Percentiles rank a stretch among this genome's conserved stretches.
Conservation (phyloP, 2,888 invertebrate genomes). For the Agrotis ipsilon region DNA sequence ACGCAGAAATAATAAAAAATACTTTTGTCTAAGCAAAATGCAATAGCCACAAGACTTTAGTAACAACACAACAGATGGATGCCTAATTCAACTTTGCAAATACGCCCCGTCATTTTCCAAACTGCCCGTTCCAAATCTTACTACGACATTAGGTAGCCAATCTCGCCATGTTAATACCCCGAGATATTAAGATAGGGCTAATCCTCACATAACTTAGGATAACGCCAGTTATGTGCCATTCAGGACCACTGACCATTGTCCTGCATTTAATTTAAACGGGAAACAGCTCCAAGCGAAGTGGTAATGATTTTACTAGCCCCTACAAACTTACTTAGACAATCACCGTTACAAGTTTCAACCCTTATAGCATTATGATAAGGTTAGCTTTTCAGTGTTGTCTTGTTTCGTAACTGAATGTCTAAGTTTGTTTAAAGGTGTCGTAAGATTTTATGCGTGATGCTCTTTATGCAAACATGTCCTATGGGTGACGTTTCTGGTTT, state of each 20-base stretch:
- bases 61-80: neutral
- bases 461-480: conserved; percentile 89
- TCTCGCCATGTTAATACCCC: conserved; percentile 79
- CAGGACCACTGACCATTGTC: conserved; percentile 88
- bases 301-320: conserved; percentile 87
- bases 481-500: conserved; percentile 87
- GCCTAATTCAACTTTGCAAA: neutral
- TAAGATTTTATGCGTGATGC: conserved; percentile 89
- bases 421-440: conserved; percentile 79
- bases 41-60: neutral
- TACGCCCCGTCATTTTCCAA: conserved; percentile 33
- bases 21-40: too few species aligned
- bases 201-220: conserved; percentile 91
- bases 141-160: conserved; percentile 64
- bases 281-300: conserved; percentile 71
- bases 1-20: too few species aligned
- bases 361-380: conserved; percentile 55
- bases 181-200: conserved; percentile 90
- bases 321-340: conserved; percentile 49
- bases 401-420: conserved; percentile 16
- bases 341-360: conserved; percentile 20
- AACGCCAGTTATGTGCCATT: conserved; percentile 83
- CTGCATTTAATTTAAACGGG: conserved; percentile 90
- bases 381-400: conserved; percentile 51
- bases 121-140: conserved; percentile 32